A percentile compares a stretch with the other conserved stretches of the same genome.
These are phyloP conservation scores for Macrosteles quadrilineatus DNA, from an alignment of 1,140 invertebrate genomes.

Conservation along the genomic window DNA sequence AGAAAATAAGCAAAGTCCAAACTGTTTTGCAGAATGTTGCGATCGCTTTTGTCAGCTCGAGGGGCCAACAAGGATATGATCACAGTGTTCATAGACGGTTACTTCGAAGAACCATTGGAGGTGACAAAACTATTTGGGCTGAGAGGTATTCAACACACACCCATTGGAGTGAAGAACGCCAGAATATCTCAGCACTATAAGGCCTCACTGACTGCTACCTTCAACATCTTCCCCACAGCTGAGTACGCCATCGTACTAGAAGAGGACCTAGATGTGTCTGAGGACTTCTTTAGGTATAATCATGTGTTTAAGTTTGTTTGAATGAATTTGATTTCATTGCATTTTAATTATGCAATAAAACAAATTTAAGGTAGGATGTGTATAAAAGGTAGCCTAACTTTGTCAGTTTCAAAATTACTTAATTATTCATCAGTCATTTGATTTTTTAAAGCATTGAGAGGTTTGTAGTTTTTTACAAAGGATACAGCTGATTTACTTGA, in stretches of 20 bases:
- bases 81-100: slow-evolving; percentile 69
- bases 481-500: no score
- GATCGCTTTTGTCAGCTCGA: slow-evolving; percentile 59
- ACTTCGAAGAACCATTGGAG: slow-evolving; percentile 65
- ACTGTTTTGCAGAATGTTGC: slow-evolving; percentile 58
- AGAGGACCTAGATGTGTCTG: slow-evolving; percentile 67
- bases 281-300: slow-evolving; percentile 67
- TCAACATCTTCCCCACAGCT: slow-evolving; percentile 61
- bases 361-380: no score
- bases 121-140: slow-evolving; percentile 64
- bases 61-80: slow-evolving; percentile 63
- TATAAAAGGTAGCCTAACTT: no score
- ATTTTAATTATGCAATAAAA: no score
- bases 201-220: slow-evolving; percentile 66
- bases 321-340: no score
- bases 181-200: slow-evolving; percentile 69
- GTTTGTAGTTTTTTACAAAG: no score
- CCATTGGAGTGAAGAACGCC: slow-evolving; percentile 57
- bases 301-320: no score
- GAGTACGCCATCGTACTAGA: slow-evolving; percentile 65
- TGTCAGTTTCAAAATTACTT: no score
- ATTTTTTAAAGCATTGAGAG: no score
- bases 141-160: slow-evolving; percentile 58
- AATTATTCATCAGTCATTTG: no score
- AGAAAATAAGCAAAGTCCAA: no score